A percentile compares a stretch with the other conserved stretches of the same genome.
Evolutionary conservation across 2,797 vertebrate species (phyloP).

Genomic region (Acridotheres tristis): DNA sequence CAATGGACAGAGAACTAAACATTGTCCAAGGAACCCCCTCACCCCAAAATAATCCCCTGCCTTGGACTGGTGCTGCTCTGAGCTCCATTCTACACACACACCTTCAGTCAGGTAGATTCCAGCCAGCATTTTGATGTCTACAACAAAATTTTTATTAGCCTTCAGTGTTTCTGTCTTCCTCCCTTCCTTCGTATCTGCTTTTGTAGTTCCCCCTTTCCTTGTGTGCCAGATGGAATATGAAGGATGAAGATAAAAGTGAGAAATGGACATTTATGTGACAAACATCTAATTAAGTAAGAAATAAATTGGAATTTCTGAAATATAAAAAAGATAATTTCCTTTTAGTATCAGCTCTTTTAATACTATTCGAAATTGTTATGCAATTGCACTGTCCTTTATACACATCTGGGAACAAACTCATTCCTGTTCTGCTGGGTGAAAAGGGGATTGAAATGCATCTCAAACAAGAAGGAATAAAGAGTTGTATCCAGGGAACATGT

Average conservation of each 20-base stretch:
- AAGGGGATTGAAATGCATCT: background rate
- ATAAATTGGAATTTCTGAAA: background rate
- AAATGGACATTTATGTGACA: background rate
- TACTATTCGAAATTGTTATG: background rate
- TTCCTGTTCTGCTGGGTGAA: background rate
- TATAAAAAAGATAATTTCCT: background rate
- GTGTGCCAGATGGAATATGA: slow-evolving; percentile 11
- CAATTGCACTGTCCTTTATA: background rate
- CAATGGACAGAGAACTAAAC: background rate
- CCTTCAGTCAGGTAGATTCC: background rate
- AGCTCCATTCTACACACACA: background rate
- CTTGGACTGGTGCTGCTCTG: background rate
- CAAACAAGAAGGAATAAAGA: background rate
- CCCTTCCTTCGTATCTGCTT: background rate
- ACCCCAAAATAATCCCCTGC: background rate
- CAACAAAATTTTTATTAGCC: background rate
- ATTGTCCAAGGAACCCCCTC: background rate
- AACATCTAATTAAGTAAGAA: background rate
- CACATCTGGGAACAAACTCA: background rate
- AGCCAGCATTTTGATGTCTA: background rate
- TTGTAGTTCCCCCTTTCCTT: background rate
- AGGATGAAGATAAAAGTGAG: slow-evolving; percentile 10
- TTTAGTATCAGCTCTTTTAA: background rate
- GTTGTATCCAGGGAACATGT: background rate
- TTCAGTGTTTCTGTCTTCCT: background rate